phyloP scores from a whole-genome alignment of 1,140 invertebrate genomes.

The Saccostrea echinata region DNA sequence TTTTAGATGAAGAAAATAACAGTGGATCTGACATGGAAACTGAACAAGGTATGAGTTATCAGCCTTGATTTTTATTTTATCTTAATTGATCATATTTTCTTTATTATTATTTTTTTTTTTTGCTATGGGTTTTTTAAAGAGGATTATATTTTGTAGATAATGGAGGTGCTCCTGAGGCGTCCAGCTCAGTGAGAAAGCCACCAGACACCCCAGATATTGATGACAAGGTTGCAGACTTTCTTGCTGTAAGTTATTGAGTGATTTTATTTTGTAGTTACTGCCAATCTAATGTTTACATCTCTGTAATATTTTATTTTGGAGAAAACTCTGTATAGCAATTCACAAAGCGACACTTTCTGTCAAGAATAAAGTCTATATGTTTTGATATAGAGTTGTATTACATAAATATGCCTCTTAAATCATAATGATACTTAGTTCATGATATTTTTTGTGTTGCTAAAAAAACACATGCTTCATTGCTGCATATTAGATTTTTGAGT shows the following conservation, averaged over 20 bases:
- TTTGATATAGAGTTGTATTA: too few species aligned
- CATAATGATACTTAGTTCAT: too few species aligned
- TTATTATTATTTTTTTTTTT: too few species aligned
- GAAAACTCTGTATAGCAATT: too few species aligned
- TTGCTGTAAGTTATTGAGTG: slow-evolving; percentile 58
- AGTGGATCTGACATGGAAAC: slow-evolving; percentile 2
- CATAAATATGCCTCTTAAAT: too few species aligned
- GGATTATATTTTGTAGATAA: background rate
- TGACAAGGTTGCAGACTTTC: slow-evolving; percentile 65
- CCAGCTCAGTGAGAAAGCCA: background rate
- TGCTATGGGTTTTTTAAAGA: too few species aligned
- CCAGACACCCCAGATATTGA: slow-evolving; percentile 58
- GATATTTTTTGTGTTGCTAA: too few species aligned
- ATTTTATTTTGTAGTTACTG: background rate
- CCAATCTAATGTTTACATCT: background rate
- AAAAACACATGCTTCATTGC: too few species aligned
- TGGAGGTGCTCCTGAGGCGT: background rate
- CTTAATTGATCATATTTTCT: background rate
- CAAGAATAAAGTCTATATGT: too few species aligned
- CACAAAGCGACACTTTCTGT: too few species aligned
- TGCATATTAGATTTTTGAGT: too few species aligned
- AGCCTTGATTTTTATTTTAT: background rate
- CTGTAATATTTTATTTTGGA: too few species aligned
- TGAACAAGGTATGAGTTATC: background rate
- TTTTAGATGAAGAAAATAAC: slow-evolving; percentile 20